These are phyloP conservation scores for Lasiommata megera DNA, from an alignment of 2,888 invertebrate species.

Conservation along the genomic window DNA sequence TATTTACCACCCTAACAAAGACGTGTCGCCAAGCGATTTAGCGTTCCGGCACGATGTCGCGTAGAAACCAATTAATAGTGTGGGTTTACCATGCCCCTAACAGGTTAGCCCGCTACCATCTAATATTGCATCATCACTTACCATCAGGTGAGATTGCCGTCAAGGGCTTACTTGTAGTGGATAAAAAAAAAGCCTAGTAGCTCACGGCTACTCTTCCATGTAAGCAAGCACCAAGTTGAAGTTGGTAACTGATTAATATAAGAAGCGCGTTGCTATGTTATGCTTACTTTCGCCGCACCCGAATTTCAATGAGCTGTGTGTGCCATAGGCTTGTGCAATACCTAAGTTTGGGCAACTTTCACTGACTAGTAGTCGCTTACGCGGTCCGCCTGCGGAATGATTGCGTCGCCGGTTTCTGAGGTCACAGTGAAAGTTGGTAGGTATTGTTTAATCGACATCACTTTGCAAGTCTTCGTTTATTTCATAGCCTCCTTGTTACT, in stretches of 20 bases:
- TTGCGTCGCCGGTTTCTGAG: constrained; percentile 69
- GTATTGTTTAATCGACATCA: constrained; percentile 43
- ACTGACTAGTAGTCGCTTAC: constrained; percentile 63
- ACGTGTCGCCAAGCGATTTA: too few species aligned
- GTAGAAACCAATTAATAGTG: too few species aligned
- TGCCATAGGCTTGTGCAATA: constrained; percentile 74
- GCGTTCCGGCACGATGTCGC: too few species aligned
- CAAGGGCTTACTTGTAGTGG: too few species aligned
- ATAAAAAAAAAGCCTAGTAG: too few species aligned
- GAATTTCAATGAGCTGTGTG: constrained; percentile 73
- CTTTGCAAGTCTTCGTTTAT: constrained; percentile 25
- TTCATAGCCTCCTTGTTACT: not conserved
- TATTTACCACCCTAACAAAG: too few species aligned
- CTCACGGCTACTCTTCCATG: too few species aligned
- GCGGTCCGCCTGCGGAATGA: constrained; percentile 72
- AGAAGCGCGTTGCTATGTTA: constrained; percentile 38
- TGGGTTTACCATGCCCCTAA: too few species aligned
- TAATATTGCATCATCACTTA: too few species aligned
- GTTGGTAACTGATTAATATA: constrained; percentile 20
- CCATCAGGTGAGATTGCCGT: too few species aligned
- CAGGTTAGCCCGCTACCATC: too few species aligned
- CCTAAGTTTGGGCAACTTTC: constrained; percentile 78
- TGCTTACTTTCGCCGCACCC: constrained; percentile 73
- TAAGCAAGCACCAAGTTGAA: too few species aligned
- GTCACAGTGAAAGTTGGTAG: constrained; percentile 71